These are phyloP conservation scores for Halcyon malimbica DNA, from an alignment of 2,113 vertebrate species.

Conservation along the genomic window DNA sequence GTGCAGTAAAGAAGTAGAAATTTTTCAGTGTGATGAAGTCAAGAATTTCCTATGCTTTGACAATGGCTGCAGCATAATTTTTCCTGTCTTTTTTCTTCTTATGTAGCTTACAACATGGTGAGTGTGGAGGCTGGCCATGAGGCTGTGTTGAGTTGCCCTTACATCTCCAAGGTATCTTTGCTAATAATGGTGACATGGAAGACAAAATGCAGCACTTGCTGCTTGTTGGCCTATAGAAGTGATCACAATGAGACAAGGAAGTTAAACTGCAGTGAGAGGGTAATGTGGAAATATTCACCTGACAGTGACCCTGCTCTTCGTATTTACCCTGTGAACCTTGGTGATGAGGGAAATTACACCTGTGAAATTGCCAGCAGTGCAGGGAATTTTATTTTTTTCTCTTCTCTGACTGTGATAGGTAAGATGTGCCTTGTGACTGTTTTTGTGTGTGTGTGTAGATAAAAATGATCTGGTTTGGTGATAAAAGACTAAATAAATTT, in stretches of 20 bases:
- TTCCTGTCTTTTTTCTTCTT: not conserved
- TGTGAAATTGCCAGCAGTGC: not conserved
- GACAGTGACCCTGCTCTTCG: not conserved
- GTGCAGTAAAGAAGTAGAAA: not conserved
- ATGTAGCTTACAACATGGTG: not conserved
- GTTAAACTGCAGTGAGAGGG: slow-evolving; percentile 27
- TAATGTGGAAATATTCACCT: slow-evolving; percentile 34
- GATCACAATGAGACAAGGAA: not conserved
- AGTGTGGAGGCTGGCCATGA: not conserved
- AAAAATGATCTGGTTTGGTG: not conserved
- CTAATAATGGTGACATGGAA: not conserved
- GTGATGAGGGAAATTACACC: slow-evolving; percentile 49
- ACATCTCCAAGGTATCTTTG: fast-evolving
- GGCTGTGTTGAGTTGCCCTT: slow-evolving; percentile 36
- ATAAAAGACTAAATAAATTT: not conserved
- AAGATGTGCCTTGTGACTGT: not conserved
- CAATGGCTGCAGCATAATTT: not conserved
- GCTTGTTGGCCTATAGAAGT: not conserved
- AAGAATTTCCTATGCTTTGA: not conserved
- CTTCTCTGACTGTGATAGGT: slow-evolving; percentile 63
- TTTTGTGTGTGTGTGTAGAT: not conserved
- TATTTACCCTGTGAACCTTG: slow-evolving; percentile 31
- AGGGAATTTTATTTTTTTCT: not conserved
- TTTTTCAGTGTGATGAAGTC: not conserved
- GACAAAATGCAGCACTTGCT: not conserved